These are phyloP conservation scores for Lasioglossum calceatum DNA, from an alignment of 2,888 invertebrate species.

Conservation along the genomic window DNA sequence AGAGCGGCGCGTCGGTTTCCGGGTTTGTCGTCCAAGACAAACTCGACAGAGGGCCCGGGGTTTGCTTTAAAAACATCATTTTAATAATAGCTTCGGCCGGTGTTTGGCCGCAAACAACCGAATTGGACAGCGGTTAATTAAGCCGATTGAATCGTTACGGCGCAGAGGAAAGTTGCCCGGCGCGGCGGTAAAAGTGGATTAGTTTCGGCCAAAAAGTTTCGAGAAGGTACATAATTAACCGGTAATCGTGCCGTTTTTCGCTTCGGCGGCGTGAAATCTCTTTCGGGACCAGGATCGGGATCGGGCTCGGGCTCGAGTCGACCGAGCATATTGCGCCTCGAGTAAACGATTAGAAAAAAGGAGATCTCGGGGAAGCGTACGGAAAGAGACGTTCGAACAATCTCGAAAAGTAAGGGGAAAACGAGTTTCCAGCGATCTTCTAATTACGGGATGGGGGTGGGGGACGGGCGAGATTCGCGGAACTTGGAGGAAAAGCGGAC, in stretches of 20 bases:
- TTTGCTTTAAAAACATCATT: conserved; percentile 46
- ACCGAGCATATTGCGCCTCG: neutral
- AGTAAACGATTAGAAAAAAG: neutral
- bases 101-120: conserved; percentile 44
- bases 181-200: conserved; percentile 39
- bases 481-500: conserved; percentile 44
- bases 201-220: conserved; percentile 58
- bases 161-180: conserved; percentile 34
- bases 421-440: conserved; percentile 26
- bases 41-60: neutral
- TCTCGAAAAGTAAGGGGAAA: conserved; percentile 4
- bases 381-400: neutral
- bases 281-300: neutral
- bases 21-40: neutral
- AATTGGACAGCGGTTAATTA: conserved; percentile 54
- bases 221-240: conserved; percentile 53
- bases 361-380: no score
- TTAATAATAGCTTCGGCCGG: conserved; percentile 41
- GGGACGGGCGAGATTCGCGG: conserved; percentile 4
- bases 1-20: neutral
- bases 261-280: conserved; percentile 18
- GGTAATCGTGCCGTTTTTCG: conserved; percentile 38
- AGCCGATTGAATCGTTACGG: conserved; percentile 54
- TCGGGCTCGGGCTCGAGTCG: conserved; percentile 22
- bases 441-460: conserved; percentile 20